Conservation (phyloP, 2,888 invertebrate species). For the Molorchus minor region DNA sequence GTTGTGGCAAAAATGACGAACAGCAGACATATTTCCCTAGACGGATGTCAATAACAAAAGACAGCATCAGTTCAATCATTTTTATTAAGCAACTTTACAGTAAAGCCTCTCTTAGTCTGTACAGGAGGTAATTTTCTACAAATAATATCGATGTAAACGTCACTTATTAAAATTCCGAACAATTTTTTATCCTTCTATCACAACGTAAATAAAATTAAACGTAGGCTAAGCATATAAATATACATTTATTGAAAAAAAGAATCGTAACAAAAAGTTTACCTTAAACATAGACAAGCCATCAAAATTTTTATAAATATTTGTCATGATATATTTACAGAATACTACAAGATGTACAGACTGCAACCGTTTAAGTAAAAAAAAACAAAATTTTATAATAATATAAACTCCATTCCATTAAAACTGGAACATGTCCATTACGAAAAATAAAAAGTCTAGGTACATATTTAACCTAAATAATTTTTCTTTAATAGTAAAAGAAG, state of each 20-base stretch:
- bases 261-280: constrained; percentile 43
- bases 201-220: constrained; percentile 27
- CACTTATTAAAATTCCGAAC: constrained; percentile 36
- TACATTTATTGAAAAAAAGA: constrained; percentile 41
- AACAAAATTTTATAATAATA: constrained; percentile 56
- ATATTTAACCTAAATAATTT: constrained; percentile 42
- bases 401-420: constrained; percentile 63
- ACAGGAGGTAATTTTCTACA: constrained; percentile 59
- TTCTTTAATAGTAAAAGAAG: constrained; percentile 48
- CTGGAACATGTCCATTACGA: constrained; percentile 58
- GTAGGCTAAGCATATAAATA: constrained; percentile 29
- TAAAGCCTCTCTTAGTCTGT: constrained; percentile 62
- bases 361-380: constrained; percentile 56
- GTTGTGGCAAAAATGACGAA: no score
- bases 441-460: constrained; percentile 47
- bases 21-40: no score
- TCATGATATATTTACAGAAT: constrained; percentile 54
- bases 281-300: constrained; percentile 37
- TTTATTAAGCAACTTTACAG: constrained; percentile 63
- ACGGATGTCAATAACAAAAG: constrained; percentile 31
- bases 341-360: constrained; percentile 62
- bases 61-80: constrained; percentile 46
- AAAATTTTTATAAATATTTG: constrained; percentile 33
- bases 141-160: constrained; percentile 32
- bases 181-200: constrained; percentile 30